phyloP scores from a whole-genome alignment of 2,113 vertebrate species.

The Ia io region DNA sequence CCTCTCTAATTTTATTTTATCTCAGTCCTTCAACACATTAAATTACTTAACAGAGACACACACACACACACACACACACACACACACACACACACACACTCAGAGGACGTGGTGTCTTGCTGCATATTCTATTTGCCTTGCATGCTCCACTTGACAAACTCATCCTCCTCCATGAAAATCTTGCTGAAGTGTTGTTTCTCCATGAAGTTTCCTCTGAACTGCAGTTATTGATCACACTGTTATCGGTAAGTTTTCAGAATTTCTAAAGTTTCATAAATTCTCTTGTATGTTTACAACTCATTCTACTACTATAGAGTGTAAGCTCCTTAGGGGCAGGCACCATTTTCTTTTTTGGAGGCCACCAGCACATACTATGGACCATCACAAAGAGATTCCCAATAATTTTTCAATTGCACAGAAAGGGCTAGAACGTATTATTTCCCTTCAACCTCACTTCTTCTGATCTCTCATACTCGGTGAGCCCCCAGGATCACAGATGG shows the following conservation, averaged over 20 bases:
- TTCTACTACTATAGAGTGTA: neutral
- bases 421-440: neutral
- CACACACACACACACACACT: neutral
- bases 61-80: neutral
- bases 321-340: neutral
- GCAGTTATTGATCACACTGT: neutral
- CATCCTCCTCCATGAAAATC: neutral
- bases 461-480: neutral
- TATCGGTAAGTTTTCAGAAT: neutral
- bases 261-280: conserved; percentile 5
- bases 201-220: neutral
- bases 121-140: neutral
- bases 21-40: neutral
- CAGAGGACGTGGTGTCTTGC: neutral
- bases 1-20: neutral
- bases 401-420: neutral
- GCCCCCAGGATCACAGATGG: neutral
- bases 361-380: neutral
- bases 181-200: neutral
- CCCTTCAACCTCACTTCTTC: neutral
- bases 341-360: neutral
- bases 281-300: neutral
- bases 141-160: neutral
- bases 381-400: neutral
- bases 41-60: neutral